Conservation (phyloP, 1,140 invertebrate genomes). For the Bradynema listronoti region DNA sequence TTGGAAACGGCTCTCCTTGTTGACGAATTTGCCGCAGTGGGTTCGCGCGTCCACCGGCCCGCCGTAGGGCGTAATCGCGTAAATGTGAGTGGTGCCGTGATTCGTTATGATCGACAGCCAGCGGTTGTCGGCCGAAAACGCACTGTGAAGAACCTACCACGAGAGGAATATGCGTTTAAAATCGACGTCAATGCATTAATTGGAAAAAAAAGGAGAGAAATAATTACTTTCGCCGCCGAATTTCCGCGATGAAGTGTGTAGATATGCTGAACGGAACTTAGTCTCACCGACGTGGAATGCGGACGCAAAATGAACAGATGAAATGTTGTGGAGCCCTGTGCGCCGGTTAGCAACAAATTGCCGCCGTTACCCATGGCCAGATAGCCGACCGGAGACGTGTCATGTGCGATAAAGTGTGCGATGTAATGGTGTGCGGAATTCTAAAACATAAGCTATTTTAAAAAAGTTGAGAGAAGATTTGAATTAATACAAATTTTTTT, state of each 20-base stretch:
- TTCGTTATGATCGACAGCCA: constrained; percentile 90
- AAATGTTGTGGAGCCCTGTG: constrained; percentile 87
- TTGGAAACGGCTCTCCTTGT: constrained; percentile 84
- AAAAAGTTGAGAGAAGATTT: too few relatives aligned
- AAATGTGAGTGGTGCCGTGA: constrained; percentile 91
- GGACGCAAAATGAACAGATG: constrained; percentile 88
- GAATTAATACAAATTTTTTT: too few relatives aligned
- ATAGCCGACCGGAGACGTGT: constrained; percentile 73
- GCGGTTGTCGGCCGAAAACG: constrained; percentile 76
- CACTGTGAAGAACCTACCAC: constrained; percentile 58
- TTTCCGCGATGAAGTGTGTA: constrained; percentile 81
- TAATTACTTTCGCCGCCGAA: constrained; percentile 63
- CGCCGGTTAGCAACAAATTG: constrained; percentile 80
- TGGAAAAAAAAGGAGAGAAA: neutral
- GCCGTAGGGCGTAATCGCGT: constrained; percentile 92
- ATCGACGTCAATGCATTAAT: too few relatives aligned
- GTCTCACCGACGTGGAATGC: constrained; percentile 76
- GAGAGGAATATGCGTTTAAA: too few relatives aligned
- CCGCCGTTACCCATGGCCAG: constrained; percentile 86
- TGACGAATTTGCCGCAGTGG: constrained; percentile 86
- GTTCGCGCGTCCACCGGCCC: constrained; percentile 79
- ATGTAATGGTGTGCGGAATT: constrained; percentile 64
- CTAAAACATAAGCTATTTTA: too few relatives aligned
- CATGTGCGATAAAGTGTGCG: constrained; percentile 87
- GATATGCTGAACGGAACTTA: constrained; percentile 87